Percentiles rank a stretch among this genome's conserved stretches.
phyloP scores from a whole-genome alignment of 1,140 invertebrate species.

The Fragariocoptes setiger region DNA sequence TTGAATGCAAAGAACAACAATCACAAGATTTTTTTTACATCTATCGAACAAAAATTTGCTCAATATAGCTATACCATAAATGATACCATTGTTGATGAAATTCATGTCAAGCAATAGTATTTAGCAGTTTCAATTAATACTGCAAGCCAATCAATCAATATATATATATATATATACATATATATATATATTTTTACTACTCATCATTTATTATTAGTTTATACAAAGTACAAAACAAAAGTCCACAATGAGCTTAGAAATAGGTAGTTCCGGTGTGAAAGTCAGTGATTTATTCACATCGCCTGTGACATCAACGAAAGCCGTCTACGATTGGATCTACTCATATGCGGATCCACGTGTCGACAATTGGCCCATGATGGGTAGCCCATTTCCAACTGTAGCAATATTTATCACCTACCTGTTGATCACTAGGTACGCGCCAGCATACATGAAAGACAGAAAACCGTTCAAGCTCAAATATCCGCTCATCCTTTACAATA shows the following conservation, averaged over 20 bases:
- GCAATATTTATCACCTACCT: neutral
- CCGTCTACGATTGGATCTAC: neutral
- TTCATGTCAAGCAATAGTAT: no score
- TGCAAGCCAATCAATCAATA: no score
- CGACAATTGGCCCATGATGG: neutral
- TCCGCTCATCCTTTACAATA: neutral
- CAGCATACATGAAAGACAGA: neutral
- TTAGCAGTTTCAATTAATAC: no score
- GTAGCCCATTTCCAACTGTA: neutral
- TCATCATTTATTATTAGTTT: no score
- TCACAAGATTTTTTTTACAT: no score
- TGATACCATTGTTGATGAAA: no score
- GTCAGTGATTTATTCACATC: neutral
- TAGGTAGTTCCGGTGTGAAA: neutral
- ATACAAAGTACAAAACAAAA: no score
- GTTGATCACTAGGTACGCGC: neutral
- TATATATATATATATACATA: no score
- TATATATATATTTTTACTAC: no score
- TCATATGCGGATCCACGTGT: neutral
- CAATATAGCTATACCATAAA: no score
- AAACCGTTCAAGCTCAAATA: neutral
- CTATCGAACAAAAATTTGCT: no score
- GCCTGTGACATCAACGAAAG: neutral
- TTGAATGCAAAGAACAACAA: no score
- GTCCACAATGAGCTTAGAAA: neutral